phyloP scores from a whole-genome alignment of 2,888 invertebrate species.

The Heliconius ethilla region DNA sequence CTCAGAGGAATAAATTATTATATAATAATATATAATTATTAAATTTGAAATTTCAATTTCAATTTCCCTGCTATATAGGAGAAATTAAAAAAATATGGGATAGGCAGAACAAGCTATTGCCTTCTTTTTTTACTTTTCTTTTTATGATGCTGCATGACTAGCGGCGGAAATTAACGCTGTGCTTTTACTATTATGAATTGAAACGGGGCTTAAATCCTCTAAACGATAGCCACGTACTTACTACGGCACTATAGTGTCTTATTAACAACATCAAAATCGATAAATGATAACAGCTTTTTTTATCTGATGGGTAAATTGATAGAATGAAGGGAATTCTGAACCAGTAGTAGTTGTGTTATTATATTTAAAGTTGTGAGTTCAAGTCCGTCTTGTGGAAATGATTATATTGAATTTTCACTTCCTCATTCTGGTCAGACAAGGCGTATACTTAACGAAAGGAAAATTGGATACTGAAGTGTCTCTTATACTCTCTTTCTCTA shows the following conservation, averaged over 20 bases:
- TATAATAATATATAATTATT: no score
- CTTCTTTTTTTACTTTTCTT: no score
- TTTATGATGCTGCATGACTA: neutral
- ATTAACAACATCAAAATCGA: neutral
- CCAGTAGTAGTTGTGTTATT: neutral
- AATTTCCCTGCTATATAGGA: no score
- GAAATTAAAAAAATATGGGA: no score
- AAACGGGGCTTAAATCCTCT: neutral
- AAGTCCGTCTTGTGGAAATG: neutral
- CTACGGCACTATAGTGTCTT: neutral
- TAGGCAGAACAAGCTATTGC: no score
- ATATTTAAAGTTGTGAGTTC: neutral
- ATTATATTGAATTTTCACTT: no score
- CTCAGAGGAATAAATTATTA: no score
- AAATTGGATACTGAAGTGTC: no score
- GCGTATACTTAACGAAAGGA: no score
- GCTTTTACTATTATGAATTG: neutral
- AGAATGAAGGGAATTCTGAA: neutral
- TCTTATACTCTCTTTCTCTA: no score
- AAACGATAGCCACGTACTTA: no score
- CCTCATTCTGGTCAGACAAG: neutral
- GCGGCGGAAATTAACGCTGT: neutral
- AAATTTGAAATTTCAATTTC: no score
- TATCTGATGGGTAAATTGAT: conserved; percentile 5
- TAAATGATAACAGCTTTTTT: conserved; percentile 5